Percentiles rank a stretch among this genome's conserved stretches.
Conservation (phyloP, 1,140 invertebrate genomes). For the Leptinotarsa lineolata region DNA sequence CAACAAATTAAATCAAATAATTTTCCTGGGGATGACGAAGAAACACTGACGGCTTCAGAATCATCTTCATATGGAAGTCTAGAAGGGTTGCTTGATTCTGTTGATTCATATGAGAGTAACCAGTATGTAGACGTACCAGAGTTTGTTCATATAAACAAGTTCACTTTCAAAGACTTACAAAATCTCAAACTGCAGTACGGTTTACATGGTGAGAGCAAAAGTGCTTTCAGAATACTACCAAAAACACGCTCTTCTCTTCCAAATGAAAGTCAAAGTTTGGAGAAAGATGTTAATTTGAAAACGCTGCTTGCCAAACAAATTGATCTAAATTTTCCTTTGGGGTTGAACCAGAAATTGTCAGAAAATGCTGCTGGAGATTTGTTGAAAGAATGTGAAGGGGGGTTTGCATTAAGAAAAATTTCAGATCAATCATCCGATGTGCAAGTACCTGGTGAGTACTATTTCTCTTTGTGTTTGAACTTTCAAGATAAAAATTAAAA, state of each 20-base stretch:
- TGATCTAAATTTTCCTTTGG: not conserved
- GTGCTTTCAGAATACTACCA: not conserved
- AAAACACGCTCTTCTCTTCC: not conserved
- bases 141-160: constrained; percentile 22
- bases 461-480: too few species aligned
- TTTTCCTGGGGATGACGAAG: not conserved
- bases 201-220: not conserved
- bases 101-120: constrained; percentile 1
- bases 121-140: constrained; percentile 26
- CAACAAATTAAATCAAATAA: not conserved
- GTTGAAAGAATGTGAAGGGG: too few species aligned
- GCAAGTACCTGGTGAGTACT: too few species aligned
- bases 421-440: too few species aligned
- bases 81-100: constrained; percentile 1
- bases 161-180: constrained; percentile 9
- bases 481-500: too few species aligned
- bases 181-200: not conserved
- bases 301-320: not conserved
- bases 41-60: not conserved
- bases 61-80: not conserved
- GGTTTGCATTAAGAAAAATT: too few species aligned
- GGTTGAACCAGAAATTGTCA: too few species aligned
- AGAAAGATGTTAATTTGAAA: not conserved
- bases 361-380: too few species aligned
- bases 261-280: not conserved